These are phyloP conservation scores for Semicossyphus pulcher DNA, from an alignment of 2,113 vertebrate genomes.

Conservation along the genomic window DNA sequence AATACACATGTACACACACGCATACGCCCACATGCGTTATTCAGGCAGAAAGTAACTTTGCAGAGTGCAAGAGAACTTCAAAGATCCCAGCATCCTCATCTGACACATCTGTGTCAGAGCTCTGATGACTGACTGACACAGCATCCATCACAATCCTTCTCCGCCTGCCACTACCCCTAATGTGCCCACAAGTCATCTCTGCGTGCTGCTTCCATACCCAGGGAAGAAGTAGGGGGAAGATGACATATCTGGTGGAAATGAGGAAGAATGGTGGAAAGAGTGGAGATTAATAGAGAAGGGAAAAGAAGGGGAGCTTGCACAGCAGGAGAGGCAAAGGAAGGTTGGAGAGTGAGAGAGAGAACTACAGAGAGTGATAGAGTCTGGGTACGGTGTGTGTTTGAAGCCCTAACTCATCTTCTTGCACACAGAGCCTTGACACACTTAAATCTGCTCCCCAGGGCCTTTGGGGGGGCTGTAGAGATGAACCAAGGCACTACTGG, in stretches of 20 bases:
- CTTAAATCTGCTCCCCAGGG: slow-evolving; percentile 62
- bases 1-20: slow-evolving; percentile 36
- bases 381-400: slow-evolving; percentile 44
- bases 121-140: slow-evolving; percentile 64
- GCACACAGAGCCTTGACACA: slow-evolving; percentile 70
- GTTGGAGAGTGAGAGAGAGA: slow-evolving; percentile 13
- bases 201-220: slow-evolving; percentile 28
- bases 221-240: slow-evolving; percentile 2
- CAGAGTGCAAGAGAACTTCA: slow-evolving; percentile 55
- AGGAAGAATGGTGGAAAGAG: slow-evolving; percentile 26
- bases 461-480: slow-evolving; percentile 42
- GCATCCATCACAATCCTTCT: slow-evolving; percentile 52
- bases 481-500: slow-evolving; percentile 51
- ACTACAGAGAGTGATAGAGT: slow-evolving; percentile 33
- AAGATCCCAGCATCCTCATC: slow-evolving; percentile 40
- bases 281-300: slow-evolving; percentile 51
- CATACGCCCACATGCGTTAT: slow-evolving; percentile 39
- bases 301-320: slow-evolving; percentile 33
- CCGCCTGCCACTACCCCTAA: slow-evolving; percentile 43
- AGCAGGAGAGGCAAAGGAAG: slow-evolving; percentile 26
- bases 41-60: slow-evolving; percentile 45
- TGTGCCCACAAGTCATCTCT: slow-evolving; percentile 58
- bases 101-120: slow-evolving; percentile 68
- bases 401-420: slow-evolving; percentile 61
- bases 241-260: slow-evolving; percentile 27